Percentiles rank a stretch among this genome's conserved stretches.
These are phyloP conservation scores for Epsilonema sp. DNA, from an alignment of 2,888 invertebrate species.

Conservation along the genomic window DNA sequence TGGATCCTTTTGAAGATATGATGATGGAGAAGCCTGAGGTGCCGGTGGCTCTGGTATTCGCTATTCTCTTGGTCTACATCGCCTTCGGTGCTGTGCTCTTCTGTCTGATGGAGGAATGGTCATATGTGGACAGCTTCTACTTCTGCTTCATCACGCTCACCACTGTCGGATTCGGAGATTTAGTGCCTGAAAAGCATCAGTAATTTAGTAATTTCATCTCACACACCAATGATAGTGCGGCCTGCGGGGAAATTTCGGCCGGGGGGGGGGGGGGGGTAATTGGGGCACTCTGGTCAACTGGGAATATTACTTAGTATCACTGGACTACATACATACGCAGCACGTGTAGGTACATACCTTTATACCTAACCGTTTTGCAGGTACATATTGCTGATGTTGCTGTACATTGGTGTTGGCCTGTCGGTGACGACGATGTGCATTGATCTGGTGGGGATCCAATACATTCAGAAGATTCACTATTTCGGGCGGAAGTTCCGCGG, in stretches of 20 bases:
- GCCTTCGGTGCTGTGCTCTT: conserved; percentile 32
- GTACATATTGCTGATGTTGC: conserved; percentile 24
- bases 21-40: conserved; percentile 21
- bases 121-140: conserved; percentile 37
- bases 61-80: conserved; percentile 29
- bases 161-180: conserved; percentile 27
- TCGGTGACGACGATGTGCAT: conserved; percentile 30
- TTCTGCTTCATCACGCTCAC: conserved; percentile 32
- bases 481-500: conserved; percentile 28
- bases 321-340: too few relatives aligned
- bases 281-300: too few relatives aligned
- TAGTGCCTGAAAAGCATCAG: conserved; percentile 25
- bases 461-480: conserved; percentile 28
- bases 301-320: too few relatives aligned
- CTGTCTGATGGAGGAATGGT: conserved; percentile 32
- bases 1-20: not conserved
- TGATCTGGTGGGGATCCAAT: conserved; percentile 28
- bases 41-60: conserved; percentile 27
- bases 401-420: conserved; percentile 27
- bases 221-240: too few relatives aligned
- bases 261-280: too few relatives aligned
- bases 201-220: too few relatives aligned
- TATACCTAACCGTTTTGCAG: too few relatives aligned
- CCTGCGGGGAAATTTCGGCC: too few relatives aligned
- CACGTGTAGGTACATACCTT: too few relatives aligned